phyloP scores from a whole-genome alignment of 37 sponge, comb jelly and placozoan species.

The Amphimedon queenslandica region DNA sequence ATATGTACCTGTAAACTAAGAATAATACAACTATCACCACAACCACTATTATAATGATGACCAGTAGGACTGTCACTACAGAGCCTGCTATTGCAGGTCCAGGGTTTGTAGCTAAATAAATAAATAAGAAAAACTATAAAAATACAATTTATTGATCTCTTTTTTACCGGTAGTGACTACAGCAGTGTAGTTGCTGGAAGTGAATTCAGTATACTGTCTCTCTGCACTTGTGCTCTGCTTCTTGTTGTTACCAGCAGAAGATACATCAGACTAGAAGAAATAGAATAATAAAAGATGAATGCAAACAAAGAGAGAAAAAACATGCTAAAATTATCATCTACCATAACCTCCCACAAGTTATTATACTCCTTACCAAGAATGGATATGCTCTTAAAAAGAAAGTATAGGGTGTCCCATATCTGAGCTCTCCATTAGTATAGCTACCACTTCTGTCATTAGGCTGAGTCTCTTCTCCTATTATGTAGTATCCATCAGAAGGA shows the following conservation, averaged over 20 bases:
- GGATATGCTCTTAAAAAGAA: constrained; percentile 57
- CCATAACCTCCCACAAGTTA: not conserved
- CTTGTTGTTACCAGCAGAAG: not conserved
- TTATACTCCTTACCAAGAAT: not conserved
- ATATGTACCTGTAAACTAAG: too few species aligned
- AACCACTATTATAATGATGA: not conserved
- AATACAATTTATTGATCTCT: not conserved
- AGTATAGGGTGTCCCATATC: constrained; percentile 22
- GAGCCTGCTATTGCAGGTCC: constrained; percentile 2
- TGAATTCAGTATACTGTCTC: constrained; percentile 14
- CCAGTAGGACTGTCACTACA: not conserved
- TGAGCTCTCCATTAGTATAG: constrained; percentile 45
- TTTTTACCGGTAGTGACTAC: not conserved
- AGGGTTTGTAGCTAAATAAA: not conserved
- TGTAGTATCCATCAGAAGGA: constrained; percentile 3
- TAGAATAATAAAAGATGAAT: not conserved
- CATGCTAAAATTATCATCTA: not conserved
- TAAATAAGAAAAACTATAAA: not conserved
- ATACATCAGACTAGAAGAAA: not conserved
- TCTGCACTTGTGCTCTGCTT: not conserved
- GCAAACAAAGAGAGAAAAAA: not conserved
- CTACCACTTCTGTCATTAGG: constrained; percentile 20
- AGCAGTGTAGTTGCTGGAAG: constrained; percentile 10
- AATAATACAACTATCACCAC: not conserved
- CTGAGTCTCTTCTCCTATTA: constrained; percentile 1